A percentile compares a stretch with the other conserved stretches of the same genome.
Evolutionary conservation across 2,113 vertebrate species (phyloP).

Genomic region (Corapipo altera): DNA sequence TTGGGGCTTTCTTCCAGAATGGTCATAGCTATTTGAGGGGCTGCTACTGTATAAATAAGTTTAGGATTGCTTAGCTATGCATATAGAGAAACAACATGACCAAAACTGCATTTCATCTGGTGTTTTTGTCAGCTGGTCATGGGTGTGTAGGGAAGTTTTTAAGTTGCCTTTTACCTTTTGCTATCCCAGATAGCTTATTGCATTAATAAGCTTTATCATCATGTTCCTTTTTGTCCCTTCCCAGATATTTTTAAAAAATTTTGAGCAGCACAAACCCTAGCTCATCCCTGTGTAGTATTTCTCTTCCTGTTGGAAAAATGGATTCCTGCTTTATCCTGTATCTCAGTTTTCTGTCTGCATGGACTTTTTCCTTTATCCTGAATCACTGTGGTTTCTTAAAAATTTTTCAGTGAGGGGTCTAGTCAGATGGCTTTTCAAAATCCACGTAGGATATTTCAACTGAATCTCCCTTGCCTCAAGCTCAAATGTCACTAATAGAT

Average conservation of each 20-base stretch:
- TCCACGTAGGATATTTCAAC: not conserved
- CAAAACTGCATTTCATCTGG: not conserved
- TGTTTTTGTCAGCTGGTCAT: conserved; percentile 2
- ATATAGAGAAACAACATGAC: not conserved
- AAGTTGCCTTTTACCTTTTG: conserved; percentile 9
- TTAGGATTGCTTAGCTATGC: not conserved
- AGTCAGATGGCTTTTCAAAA: not conserved
- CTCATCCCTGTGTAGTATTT: not conserved
- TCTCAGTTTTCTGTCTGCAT: not conserved
- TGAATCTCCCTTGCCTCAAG: not conserved
- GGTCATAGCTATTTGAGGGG: not conserved
- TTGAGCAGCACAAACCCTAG: not conserved
- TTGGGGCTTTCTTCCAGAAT: not conserved
- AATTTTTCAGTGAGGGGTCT: not conserved
- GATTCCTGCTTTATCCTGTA: not conserved
- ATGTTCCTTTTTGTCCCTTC: not conserved
- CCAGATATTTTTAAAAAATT: not conserved
- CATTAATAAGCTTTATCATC: not conserved
- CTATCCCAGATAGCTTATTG: not conserved
- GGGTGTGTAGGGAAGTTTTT: not conserved
- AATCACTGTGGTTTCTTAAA: not conserved
- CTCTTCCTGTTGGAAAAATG: not conserved
- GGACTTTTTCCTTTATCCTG: not conserved
- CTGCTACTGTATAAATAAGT: not conserved
- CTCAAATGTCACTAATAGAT: not conserved